These are phyloP conservation scores for Anagrus nilaparvatae DNA, from an alignment of 1,140 invertebrate species.

Conservation along the genomic window DNA sequence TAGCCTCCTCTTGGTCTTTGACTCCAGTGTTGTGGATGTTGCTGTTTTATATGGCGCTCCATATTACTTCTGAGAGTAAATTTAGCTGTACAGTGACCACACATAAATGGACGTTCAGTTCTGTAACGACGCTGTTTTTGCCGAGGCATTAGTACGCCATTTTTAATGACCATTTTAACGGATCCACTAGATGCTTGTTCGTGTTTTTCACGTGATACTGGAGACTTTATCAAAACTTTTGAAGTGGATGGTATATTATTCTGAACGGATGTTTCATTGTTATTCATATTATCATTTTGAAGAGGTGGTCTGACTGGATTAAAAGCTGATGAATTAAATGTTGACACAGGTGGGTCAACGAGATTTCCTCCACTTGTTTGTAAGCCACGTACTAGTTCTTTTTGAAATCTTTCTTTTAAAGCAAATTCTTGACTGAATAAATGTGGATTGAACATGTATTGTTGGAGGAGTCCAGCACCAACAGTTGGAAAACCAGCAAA, in stretches of 20 bases:
- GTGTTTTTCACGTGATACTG: conserved; percentile 21
- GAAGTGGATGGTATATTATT: background rate
- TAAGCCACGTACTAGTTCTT: conserved; percentile 52
- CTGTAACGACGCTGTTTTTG: conserved; percentile 83
- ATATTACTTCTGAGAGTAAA: conserved; percentile 87
- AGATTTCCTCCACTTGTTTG: conserved; percentile 58
- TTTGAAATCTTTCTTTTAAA: conserved; percentile 55
- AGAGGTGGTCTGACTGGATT: conserved; percentile 21
- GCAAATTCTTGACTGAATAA: conserved; percentile 48
- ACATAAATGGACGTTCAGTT: conserved; percentile 82
- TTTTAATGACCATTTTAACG: conserved; percentile 83
- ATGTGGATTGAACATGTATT: conserved; percentile 44
- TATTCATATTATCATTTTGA: too few species aligned
- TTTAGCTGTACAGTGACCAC: conserved; percentile 76
- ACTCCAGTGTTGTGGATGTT: conserved; percentile 81
- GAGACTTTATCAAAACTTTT: conserved; percentile 2
- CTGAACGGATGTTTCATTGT: conserved; percentile 6
- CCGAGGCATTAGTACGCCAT: conserved; percentile 78
- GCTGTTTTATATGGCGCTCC: conserved; percentile 88
- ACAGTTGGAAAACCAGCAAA: conserved; percentile 39
- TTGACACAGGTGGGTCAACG: conserved; percentile 41
- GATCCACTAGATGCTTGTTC: conserved; percentile 44
- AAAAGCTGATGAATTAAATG: conserved; percentile 20
- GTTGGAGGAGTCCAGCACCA: conserved; percentile 39
- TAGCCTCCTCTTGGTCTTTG: conserved; percentile 53